Conservation (phyloP, 2,888 invertebrate species). For the Palloptera scutellata region DNA sequence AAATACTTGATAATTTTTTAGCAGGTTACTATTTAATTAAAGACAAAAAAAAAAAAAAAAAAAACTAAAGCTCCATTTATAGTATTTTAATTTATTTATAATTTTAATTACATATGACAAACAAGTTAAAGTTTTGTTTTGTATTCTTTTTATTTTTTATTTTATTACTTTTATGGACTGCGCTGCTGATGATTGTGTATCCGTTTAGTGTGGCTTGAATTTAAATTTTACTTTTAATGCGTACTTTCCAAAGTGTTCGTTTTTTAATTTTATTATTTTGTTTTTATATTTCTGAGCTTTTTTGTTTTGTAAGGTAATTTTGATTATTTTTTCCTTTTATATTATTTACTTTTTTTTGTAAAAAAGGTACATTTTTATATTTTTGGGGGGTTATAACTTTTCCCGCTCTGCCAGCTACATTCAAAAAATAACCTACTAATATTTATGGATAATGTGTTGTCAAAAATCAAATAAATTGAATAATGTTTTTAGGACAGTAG, state of each 20-base stretch:
- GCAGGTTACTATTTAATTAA: too few species aligned
- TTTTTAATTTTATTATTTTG: background rate
- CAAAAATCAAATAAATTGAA: constrained; percentile 5
- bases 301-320: too few species aligned
- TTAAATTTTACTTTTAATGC: constrained; percentile 23
- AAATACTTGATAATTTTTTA: too few species aligned
- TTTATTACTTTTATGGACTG: constrained; percentile 13
- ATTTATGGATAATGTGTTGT: constrained; percentile 4
- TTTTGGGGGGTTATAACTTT: background rate
- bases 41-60: too few species aligned
- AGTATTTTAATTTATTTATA: background rate
- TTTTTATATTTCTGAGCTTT: constrained; percentile 14
- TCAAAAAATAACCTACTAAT: background rate
- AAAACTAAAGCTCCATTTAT: too few species aligned
- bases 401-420: too few species aligned
- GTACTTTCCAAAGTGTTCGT: constrained; percentile 9
- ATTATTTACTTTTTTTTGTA: background rate
- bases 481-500: background rate
- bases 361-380: background rate
- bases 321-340: background rate
- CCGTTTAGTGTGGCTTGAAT: constrained; percentile 23
- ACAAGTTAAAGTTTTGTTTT: constrained; percentile 1
- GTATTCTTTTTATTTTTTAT: background rate
- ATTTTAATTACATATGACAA: background rate
- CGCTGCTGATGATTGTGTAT: constrained; percentile 6